Conservation (phyloP, 2,113 vertebrate genomes). For the Microtus oregoni region DNA sequence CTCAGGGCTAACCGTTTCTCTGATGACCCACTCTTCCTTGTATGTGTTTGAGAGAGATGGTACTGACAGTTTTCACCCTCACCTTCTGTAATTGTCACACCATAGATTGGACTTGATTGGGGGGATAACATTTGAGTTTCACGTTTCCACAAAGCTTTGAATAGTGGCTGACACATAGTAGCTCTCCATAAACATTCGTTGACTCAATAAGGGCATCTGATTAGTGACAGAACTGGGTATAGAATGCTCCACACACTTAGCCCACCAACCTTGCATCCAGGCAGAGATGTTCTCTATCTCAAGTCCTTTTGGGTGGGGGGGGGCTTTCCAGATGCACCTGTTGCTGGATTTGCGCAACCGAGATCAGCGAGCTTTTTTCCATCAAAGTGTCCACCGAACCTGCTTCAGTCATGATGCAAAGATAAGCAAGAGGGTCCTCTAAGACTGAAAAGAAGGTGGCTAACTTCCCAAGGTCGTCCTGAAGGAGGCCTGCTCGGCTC, state of each 20-base stretch:
- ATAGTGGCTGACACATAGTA: neutral
- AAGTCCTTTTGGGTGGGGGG: neutral
- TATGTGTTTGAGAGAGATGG: neutral
- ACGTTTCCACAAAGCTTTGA: neutral
- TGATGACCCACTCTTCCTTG: neutral
- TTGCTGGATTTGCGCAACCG: neutral
- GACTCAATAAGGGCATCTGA: neutral
- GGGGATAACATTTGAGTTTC: neutral
- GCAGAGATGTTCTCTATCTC: neutral
- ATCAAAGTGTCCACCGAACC: neutral
- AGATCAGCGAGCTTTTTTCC: neutral
- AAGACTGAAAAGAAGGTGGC: neutral
- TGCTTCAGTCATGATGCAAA: neutral
- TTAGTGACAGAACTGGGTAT: neutral
- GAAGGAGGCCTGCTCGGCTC: neutral
- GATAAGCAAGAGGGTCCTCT: neutral
- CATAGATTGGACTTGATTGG: neutral
- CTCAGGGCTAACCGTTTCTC: neutral
- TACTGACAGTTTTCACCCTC: neutral
- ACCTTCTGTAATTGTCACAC: neutral
- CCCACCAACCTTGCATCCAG: neutral
- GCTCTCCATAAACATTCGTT: neutral
- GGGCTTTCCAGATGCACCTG: neutral
- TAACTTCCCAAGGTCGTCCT: neutral
- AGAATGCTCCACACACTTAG: neutral